Base-by-base conservation (phyloP, 2,888 invertebrate species). In the Parelbella ahira region DNA sequence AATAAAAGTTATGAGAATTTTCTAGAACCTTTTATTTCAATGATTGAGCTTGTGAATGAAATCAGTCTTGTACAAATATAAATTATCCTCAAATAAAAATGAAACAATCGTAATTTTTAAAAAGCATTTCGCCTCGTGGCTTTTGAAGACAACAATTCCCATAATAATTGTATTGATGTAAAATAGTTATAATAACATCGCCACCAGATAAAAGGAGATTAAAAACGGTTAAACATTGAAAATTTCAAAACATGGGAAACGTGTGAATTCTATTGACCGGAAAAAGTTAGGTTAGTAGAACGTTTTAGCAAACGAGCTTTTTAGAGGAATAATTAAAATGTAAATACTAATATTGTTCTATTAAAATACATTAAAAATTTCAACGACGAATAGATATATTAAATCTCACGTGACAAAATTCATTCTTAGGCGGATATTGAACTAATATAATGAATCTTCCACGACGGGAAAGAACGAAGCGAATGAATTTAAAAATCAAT, bases 41-140 rank as follows among this genome's bases (percentile, higher is more conserved):
- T 51, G 50, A 53, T 68, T 74, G 75, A 73, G 70, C 67, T 63
- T 56, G 45, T 53, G 58, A 63, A 66, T 56, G 49, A 65, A 63
- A 63, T 77, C 77, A 78, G 78, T 76, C 73, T 73, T 68, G 27
- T 21, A 27, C 13, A 30, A 25, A 38, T 30, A 39, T n/a, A n/a
- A n/a, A n/a, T n/a, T n/a, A n/a, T n/a, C n/a, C n/a, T n/a, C 25
- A 32, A 30, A 28, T 18, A 9, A 28, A 28, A 23, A 37, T 6
- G 13, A 25, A 25, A 12, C 25, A n/a, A n/a, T n/a, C n/a, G n/a
- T n/a, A n/a, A n/a, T n/a, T n/a, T n/a, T n/a, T n/a, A n/a, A n/a
- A n/a, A n/a, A n/a, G n/a, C n/a, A n/a, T n/a, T n/a, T n/a, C n/a
- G n/a, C n/a, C n/a, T n/a, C n/a, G n/a, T n/a, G n/a, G n/a, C n/a